These are phyloP conservation scores for Ditylenchus dipsaci DNA, from an alignment of 1,140 invertebrate genomes.

Conservation along the genomic window DNA sequence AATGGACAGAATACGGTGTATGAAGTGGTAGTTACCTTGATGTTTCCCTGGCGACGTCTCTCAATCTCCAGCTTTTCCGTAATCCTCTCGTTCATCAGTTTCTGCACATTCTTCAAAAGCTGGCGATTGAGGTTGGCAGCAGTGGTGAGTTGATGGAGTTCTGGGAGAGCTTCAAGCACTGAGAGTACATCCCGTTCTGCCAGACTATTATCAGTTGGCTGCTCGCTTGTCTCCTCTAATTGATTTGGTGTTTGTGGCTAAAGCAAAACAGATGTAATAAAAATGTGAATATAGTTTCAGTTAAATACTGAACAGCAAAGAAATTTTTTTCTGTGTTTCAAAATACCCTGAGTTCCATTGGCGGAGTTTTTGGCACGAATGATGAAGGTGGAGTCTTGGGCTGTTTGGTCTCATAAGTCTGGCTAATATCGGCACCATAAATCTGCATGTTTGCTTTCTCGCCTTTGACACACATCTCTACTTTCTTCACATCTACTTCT, in stretches of 20 bases:
- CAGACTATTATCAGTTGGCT: not conserved
- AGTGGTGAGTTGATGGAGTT: not conserved
- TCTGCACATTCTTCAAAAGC: constrained; percentile 19
- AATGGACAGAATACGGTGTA: too few species aligned
- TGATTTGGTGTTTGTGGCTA: constrained; percentile 17
- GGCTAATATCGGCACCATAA: constrained; percentile 15
- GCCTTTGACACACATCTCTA: constrained; percentile 45
- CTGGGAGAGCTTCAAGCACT: not conserved
- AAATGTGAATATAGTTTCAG: not conserved
- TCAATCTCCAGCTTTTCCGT: constrained; percentile 37
- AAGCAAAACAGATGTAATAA: too few species aligned
- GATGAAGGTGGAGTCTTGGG: constrained; percentile 25
- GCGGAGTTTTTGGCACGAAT: constrained; percentile 1
- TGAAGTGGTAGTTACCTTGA: constrained; percentile 31
- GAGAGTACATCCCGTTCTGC: constrained; percentile 2
- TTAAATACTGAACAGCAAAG: not conserved
- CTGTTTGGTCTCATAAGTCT: not conserved
- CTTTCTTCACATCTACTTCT: constrained; percentile 40
- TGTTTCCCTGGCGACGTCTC: constrained; percentile 23
- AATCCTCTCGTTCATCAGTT: constrained; percentile 25
- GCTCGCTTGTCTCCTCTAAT: not conserved
- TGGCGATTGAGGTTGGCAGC: constrained; percentile 3
- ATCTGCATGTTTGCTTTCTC: constrained; percentile 45
- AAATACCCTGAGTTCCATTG: constrained; percentile 8
- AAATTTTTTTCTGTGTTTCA: too few species aligned